Conservation (phyloP, 2,888 invertebrate genomes). For the Caenorhabditis sinica region DNA sequence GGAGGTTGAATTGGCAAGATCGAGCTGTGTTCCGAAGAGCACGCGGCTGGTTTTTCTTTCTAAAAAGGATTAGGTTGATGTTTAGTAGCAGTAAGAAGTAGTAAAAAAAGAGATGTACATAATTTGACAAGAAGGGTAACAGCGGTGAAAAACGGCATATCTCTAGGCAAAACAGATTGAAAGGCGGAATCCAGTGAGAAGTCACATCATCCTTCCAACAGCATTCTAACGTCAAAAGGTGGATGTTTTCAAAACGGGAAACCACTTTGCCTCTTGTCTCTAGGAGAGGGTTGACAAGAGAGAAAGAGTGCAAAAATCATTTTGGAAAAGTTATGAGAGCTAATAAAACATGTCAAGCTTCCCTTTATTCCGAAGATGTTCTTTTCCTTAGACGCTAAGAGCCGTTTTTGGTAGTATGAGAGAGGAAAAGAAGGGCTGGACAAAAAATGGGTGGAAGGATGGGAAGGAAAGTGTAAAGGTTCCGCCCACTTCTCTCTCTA, state of each 20-base stretch:
- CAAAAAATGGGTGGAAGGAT: slow-evolving; percentile 25
- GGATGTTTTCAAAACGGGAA: neutral
- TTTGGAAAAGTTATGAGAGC: neutral
- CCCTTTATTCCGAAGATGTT: slow-evolving; percentile 10
- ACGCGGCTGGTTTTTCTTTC: neutral
- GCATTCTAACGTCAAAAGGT: neutral
- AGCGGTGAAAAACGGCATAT: too few species aligned
- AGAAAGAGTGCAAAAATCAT: slow-evolving; percentile 25
- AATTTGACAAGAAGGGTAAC: too few species aligned
- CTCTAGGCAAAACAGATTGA: neutral
- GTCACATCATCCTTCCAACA: neutral
- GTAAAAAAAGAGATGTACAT: neutral
- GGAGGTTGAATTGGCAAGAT: neutral
- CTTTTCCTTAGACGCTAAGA: slow-evolving; percentile 34
- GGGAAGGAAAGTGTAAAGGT: slow-evolving; percentile 32
- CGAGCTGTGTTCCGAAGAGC: neutral
- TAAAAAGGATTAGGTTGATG: too few species aligned
- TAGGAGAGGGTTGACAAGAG: too few species aligned
- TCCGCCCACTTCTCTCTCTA: slow-evolving; percentile 26
- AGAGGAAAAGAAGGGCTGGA: neutral
- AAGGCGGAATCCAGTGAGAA: neutral
- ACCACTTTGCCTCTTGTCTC: too few species aligned
- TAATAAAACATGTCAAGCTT: slow-evolving; percentile 9
- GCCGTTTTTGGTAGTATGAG: slow-evolving; percentile 35
- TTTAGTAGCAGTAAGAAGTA: too few species aligned